Percentiles rank a stretch among this genome's conserved stretches.
These are phyloP conservation scores for Probosciger aterrimus DNA, from an alignment of 2,113 vertebrate genomes.

Conservation along the genomic window DNA sequence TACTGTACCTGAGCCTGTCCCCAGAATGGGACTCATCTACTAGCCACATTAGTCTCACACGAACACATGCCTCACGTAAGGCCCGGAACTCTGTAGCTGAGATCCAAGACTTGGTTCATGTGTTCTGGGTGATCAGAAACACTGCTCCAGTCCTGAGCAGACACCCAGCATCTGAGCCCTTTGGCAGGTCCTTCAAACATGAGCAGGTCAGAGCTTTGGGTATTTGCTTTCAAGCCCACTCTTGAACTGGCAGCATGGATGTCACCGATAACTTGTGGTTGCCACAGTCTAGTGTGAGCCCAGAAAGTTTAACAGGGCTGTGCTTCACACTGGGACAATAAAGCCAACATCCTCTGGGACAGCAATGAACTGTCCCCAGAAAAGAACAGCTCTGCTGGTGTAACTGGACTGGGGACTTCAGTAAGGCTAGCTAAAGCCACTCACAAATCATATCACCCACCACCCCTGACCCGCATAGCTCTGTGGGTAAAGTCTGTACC, in stretches of 20 bases:
- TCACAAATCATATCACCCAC: background rate
- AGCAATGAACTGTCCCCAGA: background rate
- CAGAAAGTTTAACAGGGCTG: background rate
- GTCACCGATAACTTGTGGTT: background rate
- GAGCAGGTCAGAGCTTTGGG: background rate
- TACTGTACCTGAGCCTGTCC: background rate
- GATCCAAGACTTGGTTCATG: background rate
- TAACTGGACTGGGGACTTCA: background rate
- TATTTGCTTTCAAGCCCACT: background rate
- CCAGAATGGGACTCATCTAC: background rate
- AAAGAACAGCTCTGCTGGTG: background rate
- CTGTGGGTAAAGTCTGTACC: background rate
- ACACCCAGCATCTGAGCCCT: background rate
- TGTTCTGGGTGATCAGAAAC: background rate
- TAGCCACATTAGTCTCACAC: background rate
- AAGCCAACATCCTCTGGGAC: background rate
- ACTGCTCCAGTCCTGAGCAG: background rate
- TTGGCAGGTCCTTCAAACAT: background rate
- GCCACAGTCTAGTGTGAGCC: background rate
- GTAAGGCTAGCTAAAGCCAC: background rate
- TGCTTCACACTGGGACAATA: background rate
- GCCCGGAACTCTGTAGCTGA: background rate
- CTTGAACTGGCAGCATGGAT: background rate
- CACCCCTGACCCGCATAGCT: conserved; percentile 24
- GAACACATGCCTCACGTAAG: background rate